These are phyloP conservation scores for Hemichromis elongatus DNA, from an alignment of 2,113 vertebrate species.

Conservation along the genomic window DNA sequence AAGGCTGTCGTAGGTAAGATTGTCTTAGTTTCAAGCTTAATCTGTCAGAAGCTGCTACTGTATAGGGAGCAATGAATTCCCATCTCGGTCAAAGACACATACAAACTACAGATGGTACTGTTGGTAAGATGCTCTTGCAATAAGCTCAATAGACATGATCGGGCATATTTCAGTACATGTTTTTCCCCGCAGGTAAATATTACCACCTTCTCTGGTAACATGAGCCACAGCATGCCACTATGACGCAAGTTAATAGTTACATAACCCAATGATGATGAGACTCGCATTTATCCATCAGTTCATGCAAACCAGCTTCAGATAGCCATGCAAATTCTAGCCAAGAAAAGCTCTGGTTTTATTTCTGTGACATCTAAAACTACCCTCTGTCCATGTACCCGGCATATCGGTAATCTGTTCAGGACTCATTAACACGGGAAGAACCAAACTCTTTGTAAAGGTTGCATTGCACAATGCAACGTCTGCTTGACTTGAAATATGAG, in stretches of 20 bases:
- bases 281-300: not conserved
- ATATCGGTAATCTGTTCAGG: not conserved
- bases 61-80: not conserved
- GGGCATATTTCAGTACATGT: not conserved
- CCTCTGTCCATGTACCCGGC: not conserved
- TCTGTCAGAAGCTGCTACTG: not conserved
- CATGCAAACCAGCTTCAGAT: constrained; percentile 50
- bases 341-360: not conserved
- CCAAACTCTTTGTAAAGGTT: not conserved
- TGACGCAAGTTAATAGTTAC: constrained; percentile 15
- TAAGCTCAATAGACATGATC: not conserved
- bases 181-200: not conserved
- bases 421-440: not conserved
- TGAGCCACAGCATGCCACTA: constrained; percentile 9
- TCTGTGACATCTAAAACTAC: not conserved
- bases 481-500: not conserved
- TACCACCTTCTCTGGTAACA: not conserved
- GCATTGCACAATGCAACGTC: not conserved
- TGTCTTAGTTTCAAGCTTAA: not conserved
- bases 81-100: not conserved
- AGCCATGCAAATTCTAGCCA: constrained; percentile 26
- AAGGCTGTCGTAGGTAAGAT: not conserved
- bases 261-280: not conserved
- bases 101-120: not conserved
- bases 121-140: not conserved